These are phyloP conservation scores for Oenanthe oenanthe DNA, from an alignment of 2,113 vertebrate species.

Conservation along the genomic window DNA sequence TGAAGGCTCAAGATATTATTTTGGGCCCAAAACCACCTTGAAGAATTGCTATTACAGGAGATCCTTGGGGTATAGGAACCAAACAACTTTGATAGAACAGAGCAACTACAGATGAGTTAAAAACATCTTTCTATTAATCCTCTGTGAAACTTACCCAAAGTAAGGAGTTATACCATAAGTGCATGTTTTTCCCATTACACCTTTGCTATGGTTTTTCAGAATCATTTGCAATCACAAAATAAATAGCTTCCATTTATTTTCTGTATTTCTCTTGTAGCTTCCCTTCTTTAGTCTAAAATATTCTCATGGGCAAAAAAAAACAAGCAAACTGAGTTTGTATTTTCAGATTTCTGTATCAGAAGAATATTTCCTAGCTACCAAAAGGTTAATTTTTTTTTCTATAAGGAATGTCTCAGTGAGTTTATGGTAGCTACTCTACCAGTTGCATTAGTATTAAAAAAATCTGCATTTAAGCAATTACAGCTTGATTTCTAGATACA, in stretches of 20 bases:
- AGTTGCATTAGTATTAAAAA: background rate
- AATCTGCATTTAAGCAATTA: background rate
- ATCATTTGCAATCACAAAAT: background rate
- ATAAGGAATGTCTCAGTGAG: background rate
- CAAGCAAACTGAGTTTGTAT: background rate
- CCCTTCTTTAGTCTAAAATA: background rate
- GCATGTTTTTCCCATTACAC: background rate
- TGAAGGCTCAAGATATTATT: background rate
- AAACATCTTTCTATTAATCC: background rate
- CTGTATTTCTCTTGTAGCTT: background rate
- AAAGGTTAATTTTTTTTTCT: background rate
- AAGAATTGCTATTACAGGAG: accelerated
- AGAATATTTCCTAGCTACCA: background rate
- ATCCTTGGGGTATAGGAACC: background rate
- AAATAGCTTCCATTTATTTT: background rate
- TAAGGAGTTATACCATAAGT: background rate
- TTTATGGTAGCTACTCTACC: background rate
- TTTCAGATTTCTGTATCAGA: background rate
- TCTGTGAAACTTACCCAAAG: background rate
- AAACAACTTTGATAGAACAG: background rate
- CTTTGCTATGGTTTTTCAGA: background rate
- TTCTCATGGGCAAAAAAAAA: background rate
- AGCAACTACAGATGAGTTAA: background rate
- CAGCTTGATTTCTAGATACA: background rate
- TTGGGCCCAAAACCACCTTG: background rate